Percentiles rank a stretch among this genome's conserved stretches.
Evolutionary conservation across 2,797 vertebrate species (phyloP).

Genomic region (Protosalanx chinensis): DNA sequence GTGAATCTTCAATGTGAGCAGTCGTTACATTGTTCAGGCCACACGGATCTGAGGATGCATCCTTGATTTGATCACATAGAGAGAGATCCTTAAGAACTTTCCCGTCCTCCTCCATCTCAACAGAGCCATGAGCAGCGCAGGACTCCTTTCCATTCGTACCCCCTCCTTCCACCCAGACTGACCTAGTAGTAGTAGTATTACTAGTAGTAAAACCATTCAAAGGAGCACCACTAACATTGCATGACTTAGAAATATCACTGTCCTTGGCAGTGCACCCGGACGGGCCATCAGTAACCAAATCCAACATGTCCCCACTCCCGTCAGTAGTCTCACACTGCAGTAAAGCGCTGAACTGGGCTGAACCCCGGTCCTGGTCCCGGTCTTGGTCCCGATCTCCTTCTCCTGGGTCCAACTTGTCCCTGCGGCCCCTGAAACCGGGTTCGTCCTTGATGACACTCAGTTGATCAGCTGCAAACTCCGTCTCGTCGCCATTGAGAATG

Average conservation of each 20-base stretch:
- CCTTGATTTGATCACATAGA: conserved; percentile 5
- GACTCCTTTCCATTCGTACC: conserved; percentile 39
- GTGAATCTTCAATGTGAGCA: neutral
- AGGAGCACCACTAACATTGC: conserved; percentile 8
- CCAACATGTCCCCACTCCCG: conserved; percentile 30
- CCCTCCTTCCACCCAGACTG: conserved; percentile 22
- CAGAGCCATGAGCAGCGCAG: conserved; percentile 18
- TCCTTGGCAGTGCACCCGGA: conserved; percentile 32
- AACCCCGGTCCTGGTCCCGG: neutral
- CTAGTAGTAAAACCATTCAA: conserved; percentile 18
- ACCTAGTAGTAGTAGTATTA: conserved; percentile 16
- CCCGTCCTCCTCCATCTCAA: conserved; percentile 36
- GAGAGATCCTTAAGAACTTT: conserved; percentile 26
- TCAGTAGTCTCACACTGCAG: neutral
- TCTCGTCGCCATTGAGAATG: conserved; percentile 19
- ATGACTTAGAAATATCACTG: conserved; percentile 23
- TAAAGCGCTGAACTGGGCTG: neutral
- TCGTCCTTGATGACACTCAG: conserved; percentile 12
- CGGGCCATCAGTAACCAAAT: conserved; percentile 34
- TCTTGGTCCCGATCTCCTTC: conserved; percentile 1
- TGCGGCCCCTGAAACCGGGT: neutral
- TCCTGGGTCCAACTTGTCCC: neutral
- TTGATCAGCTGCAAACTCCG: neutral
- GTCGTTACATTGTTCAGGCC: conserved; percentile 1
- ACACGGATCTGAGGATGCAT: neutral